These are phyloP conservation scores for Nibea coibor DNA, from an alignment of 2,113 vertebrate genomes.

Conservation along the genomic window DNA sequence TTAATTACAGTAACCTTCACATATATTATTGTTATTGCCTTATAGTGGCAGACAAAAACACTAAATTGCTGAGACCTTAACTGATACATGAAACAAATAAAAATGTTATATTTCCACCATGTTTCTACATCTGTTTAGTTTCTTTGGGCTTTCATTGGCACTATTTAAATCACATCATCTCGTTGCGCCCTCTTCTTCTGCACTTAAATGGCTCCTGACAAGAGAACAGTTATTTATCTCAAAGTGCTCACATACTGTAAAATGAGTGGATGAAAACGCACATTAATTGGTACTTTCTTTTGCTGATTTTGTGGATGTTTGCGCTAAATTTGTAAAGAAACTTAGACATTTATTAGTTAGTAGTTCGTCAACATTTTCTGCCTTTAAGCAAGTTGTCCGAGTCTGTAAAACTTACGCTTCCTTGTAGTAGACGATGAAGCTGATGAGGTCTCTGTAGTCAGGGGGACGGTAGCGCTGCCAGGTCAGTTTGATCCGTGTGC, in stretches of 20 bases:
- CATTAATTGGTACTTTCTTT: background rate
- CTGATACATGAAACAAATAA: background rate
- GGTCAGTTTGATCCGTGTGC: constrained; percentile 90
- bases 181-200: background rate
- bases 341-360: background rate
- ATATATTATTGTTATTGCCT: background rate
- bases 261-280: background rate
- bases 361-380: background rate
- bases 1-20: background rate
- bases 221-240: background rate
- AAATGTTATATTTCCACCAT: background rate
- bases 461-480: constrained; percentile 95
- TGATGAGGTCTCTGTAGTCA: constrained; percentile 95
- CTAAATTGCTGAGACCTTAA: background rate
- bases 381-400: background rate
- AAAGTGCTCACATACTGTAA: background rate
- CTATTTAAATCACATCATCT: background rate
- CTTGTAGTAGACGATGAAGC: constrained; percentile 98
- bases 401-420: constrained; percentile 90
- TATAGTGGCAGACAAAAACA: too few relatives aligned
- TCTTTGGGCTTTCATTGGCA: background rate
- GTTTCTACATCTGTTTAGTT: background rate
- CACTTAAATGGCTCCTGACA: background rate
- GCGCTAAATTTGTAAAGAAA: background rate
- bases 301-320: background rate